phyloP scores from a whole-genome alignment of 2,797 vertebrate genomes.

The Todus mexicanus region DNA sequence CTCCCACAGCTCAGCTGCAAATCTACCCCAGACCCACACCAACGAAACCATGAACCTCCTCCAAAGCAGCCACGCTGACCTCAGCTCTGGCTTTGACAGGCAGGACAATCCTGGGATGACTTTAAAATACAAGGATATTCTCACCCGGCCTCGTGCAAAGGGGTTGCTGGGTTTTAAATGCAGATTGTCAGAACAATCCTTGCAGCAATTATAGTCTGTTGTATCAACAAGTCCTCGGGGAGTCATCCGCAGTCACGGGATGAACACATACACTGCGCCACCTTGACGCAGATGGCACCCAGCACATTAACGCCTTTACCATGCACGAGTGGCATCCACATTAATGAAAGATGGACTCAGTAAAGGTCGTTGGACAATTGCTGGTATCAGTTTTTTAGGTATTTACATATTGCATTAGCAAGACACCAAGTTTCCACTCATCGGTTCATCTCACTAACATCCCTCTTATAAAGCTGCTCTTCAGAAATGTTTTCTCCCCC shows the following conservation, averaged over 20 bases:
- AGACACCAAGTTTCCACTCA: neutral
- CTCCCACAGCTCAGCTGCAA: neutral
- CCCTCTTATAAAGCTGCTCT: neutral
- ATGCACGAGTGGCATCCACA: neutral
- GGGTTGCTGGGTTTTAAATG: constrained; percentile 49
- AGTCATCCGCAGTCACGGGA: constrained; percentile 4
- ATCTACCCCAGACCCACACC: neutral
- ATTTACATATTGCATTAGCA: neutral
- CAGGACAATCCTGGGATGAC: neutral
- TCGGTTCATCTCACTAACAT: neutral
- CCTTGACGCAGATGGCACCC: neutral
- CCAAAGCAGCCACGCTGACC: neutral
- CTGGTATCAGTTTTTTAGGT: neutral
- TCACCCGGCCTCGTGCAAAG: neutral
- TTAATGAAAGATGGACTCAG: neutral
- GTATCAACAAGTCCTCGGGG: constrained; percentile 61
- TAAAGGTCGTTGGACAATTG: neutral
- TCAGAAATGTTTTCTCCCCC: neutral
- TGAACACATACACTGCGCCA: neutral
- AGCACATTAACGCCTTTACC: neutral
- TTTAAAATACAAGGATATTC: neutral
- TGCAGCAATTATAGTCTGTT: constrained; percentile 43
- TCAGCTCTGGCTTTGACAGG: neutral
- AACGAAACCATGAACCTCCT: fast-evolving
- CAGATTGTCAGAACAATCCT: constrained; percentile 48